phyloP scores from a whole-genome alignment of 2,797 vertebrate genomes.

The Tragelaphus oryx region DNA sequence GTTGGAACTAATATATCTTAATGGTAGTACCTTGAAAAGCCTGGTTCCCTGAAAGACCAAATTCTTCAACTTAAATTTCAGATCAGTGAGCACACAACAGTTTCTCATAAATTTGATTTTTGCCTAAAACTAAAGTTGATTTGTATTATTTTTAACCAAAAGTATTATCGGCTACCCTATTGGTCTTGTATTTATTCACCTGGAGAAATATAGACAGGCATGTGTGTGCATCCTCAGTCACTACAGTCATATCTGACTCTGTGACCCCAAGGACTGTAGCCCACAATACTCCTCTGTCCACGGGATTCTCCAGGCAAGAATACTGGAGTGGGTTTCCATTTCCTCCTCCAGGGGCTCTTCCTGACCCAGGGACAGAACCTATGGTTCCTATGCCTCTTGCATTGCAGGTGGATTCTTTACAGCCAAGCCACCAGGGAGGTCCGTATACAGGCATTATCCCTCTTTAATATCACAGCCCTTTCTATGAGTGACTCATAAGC shows the following conservation, averaged over 20 bases:
- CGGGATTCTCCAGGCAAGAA: background rate
- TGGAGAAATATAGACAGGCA: background rate
- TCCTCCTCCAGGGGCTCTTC: background rate
- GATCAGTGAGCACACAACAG: background rate
- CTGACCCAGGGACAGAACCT: background rate
- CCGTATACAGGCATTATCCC: background rate
- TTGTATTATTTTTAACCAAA: conserved; percentile 4
- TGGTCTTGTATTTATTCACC: background rate
- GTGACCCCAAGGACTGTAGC: background rate
- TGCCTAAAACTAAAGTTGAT: conserved; percentile 15
- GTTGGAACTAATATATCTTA: conserved; percentile 36
- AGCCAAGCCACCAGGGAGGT: background rate
- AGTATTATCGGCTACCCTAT: background rate
- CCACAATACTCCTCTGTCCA: background rate
- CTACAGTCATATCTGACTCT: background rate
- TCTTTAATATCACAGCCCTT: background rate
- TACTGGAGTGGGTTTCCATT: background rate
- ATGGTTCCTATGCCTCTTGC: background rate
- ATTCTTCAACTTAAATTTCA: conserved; percentile 45
- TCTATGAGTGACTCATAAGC: background rate
- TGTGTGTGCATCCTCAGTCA: background rate
- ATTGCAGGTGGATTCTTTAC: background rate
- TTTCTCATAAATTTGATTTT: conserved; percentile 33
- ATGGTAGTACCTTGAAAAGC: background rate
- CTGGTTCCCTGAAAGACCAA: background rate